Conservation (phyloP, 2,888 invertebrate genomes). For the Hypomecis punctinalis region DNA sequence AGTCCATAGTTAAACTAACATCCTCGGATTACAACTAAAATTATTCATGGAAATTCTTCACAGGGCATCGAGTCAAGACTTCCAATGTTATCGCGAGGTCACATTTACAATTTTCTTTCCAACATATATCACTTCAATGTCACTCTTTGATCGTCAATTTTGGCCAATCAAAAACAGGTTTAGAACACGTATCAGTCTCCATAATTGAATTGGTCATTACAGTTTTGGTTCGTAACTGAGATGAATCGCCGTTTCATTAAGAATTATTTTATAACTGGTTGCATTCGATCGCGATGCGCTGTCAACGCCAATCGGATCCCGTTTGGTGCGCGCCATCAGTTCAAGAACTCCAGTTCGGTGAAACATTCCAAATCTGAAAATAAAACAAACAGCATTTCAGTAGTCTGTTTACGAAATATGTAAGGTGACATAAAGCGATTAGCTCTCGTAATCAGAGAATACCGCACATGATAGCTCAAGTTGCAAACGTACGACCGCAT, state of each 20-base stretch:
- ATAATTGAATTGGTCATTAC: constrained; percentile 55
- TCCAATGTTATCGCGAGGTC: constrained; percentile 59
- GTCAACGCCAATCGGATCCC: constrained; percentile 1
- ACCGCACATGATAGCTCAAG: constrained; percentile 10
- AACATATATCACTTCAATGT: constrained; percentile 55
- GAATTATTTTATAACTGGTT: constrained; percentile 26
- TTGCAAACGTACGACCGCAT: constrained; percentile 24
- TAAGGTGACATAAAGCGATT: background rate
- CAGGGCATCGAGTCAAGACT: constrained; percentile 33
- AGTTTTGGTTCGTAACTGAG: constrained; percentile 52
- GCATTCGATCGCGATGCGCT: constrained; percentile 11
- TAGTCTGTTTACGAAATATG: constrained; percentile 4
- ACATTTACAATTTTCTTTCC: constrained; percentile 54
- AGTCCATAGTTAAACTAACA: constrained; percentile 44
- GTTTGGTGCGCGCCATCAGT: constrained; percentile 17
- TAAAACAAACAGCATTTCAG: constrained; percentile 28
- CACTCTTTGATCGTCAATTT: constrained; percentile 58
- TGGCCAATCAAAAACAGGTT: constrained; percentile 57
- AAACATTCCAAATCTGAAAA: constrained; percentile 38
- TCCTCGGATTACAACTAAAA: constrained; percentile 40
- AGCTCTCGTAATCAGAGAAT: constrained; percentile 20
- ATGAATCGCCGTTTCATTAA: constrained; percentile 52
- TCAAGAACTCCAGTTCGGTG: constrained; percentile 24
- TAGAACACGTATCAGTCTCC: constrained; percentile 63
- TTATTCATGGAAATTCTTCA: constrained; percentile 40